These are phyloP conservation scores for Camelus bactrianus DNA, from an alignment of 2,113 vertebrate species.

Conservation along the genomic window DNA sequence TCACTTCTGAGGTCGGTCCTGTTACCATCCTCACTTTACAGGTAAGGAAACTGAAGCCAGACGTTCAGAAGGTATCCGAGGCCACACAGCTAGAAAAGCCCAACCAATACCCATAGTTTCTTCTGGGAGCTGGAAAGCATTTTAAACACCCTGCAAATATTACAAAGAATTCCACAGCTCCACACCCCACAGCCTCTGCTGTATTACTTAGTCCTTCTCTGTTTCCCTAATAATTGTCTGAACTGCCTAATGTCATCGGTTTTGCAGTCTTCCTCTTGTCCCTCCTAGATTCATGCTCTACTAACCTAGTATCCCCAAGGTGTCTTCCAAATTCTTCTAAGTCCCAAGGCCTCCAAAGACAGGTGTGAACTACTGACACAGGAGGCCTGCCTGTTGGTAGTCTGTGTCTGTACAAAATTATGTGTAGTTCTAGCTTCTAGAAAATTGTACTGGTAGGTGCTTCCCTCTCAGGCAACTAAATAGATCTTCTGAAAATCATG, in stretches of 20 bases:
- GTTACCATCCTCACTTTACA: not conserved
- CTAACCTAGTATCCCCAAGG: not conserved
- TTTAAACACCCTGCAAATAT: not conserved
- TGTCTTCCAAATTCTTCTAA: not conserved
- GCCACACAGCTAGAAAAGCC: not conserved
- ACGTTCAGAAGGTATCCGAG: not conserved
- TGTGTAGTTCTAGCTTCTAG: not conserved
- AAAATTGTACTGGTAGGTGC: not conserved
- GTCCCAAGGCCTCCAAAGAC: not conserved
- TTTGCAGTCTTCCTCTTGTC: not conserved
- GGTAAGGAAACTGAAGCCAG: not conserved
- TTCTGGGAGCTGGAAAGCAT: not conserved
- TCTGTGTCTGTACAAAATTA: not conserved
- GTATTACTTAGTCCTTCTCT: not conserved
- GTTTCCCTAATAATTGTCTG: not conserved
- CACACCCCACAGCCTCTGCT: not conserved
- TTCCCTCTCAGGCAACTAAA: not conserved
- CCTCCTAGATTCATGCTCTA: not conserved
- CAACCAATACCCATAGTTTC: not conserved
- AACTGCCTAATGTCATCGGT: not conserved
- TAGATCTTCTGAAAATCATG: not conserved
- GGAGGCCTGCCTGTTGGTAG: not conserved
- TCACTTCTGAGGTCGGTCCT: not conserved
- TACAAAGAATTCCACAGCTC: not conserved
- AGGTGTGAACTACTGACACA: not conserved